Conservation (phyloP, 2,113 vertebrate genomes). For the Gymnocephalus cernua region DNA sequence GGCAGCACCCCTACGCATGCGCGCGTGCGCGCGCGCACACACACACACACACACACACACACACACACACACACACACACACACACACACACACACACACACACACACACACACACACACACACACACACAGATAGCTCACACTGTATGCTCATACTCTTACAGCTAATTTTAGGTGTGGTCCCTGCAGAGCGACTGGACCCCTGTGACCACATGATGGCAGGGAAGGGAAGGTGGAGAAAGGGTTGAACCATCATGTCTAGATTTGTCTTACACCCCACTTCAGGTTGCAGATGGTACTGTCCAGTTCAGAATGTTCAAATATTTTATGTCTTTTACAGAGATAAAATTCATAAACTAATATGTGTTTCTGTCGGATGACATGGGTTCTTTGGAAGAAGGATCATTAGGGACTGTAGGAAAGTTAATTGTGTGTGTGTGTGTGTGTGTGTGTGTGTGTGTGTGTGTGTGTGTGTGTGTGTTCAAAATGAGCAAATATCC, state of each 20-base stretch:
- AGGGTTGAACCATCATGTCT: not conserved
- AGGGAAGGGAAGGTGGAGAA: not conserved
- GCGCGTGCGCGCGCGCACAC: not conserved
- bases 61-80: not conserved
- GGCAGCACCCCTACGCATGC: not conserved
- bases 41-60: too few species aligned
- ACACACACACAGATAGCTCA: not conserved
- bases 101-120: too few species aligned
- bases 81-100: not conserved
- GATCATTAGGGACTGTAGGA: not conserved
- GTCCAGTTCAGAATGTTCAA: not conserved
- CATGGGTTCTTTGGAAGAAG: not conserved
- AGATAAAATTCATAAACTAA: not conserved
- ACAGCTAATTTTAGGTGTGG: constrained; percentile 21
- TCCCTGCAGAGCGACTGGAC: not conserved
- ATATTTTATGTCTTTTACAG: not conserved
- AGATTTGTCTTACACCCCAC: not conserved
- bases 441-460: too few species aligned
- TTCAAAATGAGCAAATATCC: too few species aligned
- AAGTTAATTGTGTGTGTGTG: not conserved
- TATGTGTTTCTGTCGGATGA: not conserved
- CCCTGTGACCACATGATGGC: constrained; percentile 29
- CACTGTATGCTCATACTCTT: not conserved
- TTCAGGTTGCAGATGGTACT: not conserved
- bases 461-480: too few species aligned